Conservation (phyloP, 1,140 invertebrate species). For the Sitobion miscanthi region DNA sequence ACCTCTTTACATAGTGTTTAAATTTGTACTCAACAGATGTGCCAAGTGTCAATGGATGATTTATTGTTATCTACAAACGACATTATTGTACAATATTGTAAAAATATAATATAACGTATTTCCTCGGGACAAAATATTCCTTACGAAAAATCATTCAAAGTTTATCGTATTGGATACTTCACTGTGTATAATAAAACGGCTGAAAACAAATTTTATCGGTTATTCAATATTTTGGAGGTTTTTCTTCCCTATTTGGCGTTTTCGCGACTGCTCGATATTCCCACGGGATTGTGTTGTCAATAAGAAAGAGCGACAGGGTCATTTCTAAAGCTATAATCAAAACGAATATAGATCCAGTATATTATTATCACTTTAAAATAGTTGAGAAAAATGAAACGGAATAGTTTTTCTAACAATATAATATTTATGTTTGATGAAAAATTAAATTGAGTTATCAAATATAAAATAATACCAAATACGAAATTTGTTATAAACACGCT, state of each 20-base stretch:
- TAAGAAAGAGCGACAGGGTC: background rate
- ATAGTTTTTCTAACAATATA: background rate
- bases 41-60: background rate
- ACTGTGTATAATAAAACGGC: background rate
- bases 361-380: background rate
- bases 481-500: background rate
- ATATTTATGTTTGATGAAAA: background rate
- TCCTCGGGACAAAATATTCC: background rate
- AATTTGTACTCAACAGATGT: background rate
- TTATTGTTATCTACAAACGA: background rate
- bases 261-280: background rate
- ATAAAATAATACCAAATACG: background rate
- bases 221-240: background rate
- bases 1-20: background rate
- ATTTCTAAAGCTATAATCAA: background rate
- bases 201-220: background rate
- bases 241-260: background rate
- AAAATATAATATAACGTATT: background rate
- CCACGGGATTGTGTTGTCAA: background rate
- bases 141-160: background rate
- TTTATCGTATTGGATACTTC: background rate
- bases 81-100: background rate
- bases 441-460: slow-evolving; percentile 11
- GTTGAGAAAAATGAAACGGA: background rate
- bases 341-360: background rate